These are phyloP conservation scores for Taurulus bubalis DNA, from an alignment of 2,113 vertebrate genomes.

Conservation along the genomic window DNA sequence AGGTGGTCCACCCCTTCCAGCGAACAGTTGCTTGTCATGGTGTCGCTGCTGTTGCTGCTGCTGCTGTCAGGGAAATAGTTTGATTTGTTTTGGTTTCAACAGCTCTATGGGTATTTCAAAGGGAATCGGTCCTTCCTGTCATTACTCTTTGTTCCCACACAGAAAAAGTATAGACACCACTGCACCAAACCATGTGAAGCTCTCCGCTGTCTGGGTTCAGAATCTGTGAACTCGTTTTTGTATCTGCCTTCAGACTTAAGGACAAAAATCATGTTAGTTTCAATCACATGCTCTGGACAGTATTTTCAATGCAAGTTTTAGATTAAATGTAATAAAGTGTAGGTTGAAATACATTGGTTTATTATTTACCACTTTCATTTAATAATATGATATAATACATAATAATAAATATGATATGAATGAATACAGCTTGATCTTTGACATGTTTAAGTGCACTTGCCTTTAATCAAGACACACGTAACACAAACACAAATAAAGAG, in stretches of 20 bases:
- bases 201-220: conserved; percentile 40
- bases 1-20: conserved; percentile 60
- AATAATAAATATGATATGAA: too few relatives aligned
- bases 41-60: conserved; percentile 39
- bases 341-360: not conserved
- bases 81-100: conserved; percentile 13
- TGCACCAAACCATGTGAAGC: conserved; percentile 9
- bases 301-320: not conserved
- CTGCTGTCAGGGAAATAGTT: not conserved
- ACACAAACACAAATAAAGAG: not conserved
- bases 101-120: conserved; percentile 11
- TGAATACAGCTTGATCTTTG: not conserved
- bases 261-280: not conserved
- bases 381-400: not conserved
- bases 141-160: conserved; percentile 34
- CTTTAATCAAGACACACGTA: not conserved
- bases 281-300: not conserved
- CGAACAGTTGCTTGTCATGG: conserved; percentile 69
- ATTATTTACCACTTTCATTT: not conserved
- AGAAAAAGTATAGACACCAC: not conserved
- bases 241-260: not conserved
- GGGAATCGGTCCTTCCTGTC: conserved; percentile 36
- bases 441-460: not conserved
- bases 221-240: conserved; percentile 5
- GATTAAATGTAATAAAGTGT: not conserved